Evolutionary conservation across 2,888 invertebrate species (phyloP), one percentile per base, ranked within the genome.

Genomic region (Timema cristinae): DNA sequence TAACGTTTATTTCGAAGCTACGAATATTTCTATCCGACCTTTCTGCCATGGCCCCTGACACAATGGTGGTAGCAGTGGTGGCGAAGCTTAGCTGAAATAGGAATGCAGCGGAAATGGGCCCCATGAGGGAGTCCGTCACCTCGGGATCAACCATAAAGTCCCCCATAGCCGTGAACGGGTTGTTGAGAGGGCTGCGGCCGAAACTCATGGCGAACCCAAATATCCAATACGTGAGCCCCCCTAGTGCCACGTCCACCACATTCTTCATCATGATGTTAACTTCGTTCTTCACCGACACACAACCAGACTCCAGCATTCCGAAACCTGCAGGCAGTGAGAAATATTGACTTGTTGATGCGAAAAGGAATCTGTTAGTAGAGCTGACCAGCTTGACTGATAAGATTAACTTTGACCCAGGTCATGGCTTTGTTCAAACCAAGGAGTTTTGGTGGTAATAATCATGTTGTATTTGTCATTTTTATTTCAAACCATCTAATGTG

Each of bases 261-360:
- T 97, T 97, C 82, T 97, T 97, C 92, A 97, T 95, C 97, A 97
- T 97, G 73, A 98, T 96, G 81, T 97, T 97, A 0, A 95, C 95
- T 84, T 97, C 96, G 80, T 97, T 97, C 83, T 96, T 95, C 70
- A 94, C 87, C 0, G 94, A 94, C 0, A 97, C 96, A 78, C 93
- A 94, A 2, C 97, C 97, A 0, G 95, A 94, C 81, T 97, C 97
- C 77, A 97, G 82, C 90, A 97, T 92, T 0, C 96, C 96, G 79
- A 97, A 97, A 47, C 97, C 95, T 94, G 78, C 6, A 80, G 32
- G 32, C 32, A 4, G 32, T 4, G 32, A 32, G 32, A 32, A 32
- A 32, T 4, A 32, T 32, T 32, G 32, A 32, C 32, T 32, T 32
- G n/a, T n/a, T n/a, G n/a, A n/a, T n/a, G n/a, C n/a, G n/a, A n/a